Base-by-base conservation (phyloP, 2,888 invertebrate genomes). In the Ochlodes sylvanus region DNA sequence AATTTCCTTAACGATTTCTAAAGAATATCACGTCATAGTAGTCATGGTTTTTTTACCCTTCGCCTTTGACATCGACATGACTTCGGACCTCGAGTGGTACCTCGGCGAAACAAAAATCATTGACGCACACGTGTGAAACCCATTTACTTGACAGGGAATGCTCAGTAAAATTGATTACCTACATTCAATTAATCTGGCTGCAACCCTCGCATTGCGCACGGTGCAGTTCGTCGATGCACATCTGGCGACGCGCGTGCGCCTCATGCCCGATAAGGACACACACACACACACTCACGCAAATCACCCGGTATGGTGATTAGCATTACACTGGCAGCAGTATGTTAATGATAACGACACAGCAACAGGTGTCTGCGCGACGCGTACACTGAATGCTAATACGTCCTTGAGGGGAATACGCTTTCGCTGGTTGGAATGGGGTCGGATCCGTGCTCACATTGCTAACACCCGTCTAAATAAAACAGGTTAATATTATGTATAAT, bases 261-360 rank as follows among this genome's bases (percentile, higher is more conserved):
- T 27, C 27, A 27, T 5, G 5, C 27, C n/a, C 27, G 27, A 27
- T 27, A 27, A 27, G 27, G 27, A 27, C 5, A 27, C 17, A 15
- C 14, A 38, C 38, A 38, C 47, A 47, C 17, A 47, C 10, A 50
- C 19, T 12, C 50, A 19, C 12, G 50, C 12, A 7, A 50, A 50
- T 50, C 19, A 9, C 10, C 19, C 19, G 10, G 0, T 19, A 50
- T 19, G 19, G 50, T 19, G 19, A 19, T 19, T 19, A 50, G 7
- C 6, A 19, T 12, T 10, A 10, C 50, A 27, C 27, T n/a, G 5
- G 27, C 6, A 10, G 42, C 17, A 19, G 19, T n/a, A 50, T 50
- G 12, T 9, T 50, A 50, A 50, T 12, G 50, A 50, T 50, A 50
- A 50, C 19, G 50, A 50, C 50, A 50, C 9, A 47, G 47, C 47